Base-by-base conservation (phyloP, 23 tunicate genomes). In the Ascidia mentula region DNA sequence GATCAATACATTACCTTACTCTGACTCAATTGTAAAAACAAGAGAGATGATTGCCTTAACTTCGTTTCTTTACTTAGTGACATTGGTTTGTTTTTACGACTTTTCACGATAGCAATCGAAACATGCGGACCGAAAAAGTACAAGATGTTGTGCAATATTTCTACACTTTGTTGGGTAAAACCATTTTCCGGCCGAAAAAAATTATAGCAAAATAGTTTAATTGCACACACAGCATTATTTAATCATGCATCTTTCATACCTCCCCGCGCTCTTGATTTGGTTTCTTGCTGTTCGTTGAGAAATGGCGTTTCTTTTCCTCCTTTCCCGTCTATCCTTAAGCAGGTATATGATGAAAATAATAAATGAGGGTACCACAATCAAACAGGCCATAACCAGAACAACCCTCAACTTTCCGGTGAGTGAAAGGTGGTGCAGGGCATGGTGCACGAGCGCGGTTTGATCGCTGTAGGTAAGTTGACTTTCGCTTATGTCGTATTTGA, bases 331-430 rank as follows among this genome's bases (percentile, higher is more conserved):
- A 53, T 53, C 65, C 65, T 53, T 53, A 28, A 53, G 65, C 4
- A 53, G 13, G 65, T 28, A 53, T 20, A 53, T 53, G 65, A 53
- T 9, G 65, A 53, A 53, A 28, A 53, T 53, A 1, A 53, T 6
- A 28, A 53, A 9, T 3, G 65, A 53, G 13, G 65, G 65, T 20
- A 53, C 65, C 28, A 53, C 65, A 1, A 53, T 53, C 28, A 53
- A 28, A 9, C 65, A 53, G 28, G 65, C 65, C 65, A 53, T 53
- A 26, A 53, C 65, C 65, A 53, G 22, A 9, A 53, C 65, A 1
- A 53, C 65, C 13, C 65, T 6, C 65, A 53, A 20, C 65, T 53
- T 53, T 53, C 65, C 65, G 65, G 65, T 53, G 65, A 53, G 65
- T 26, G 65, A 53, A 28, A 53, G 65, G 13, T 53, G 65, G 24